Conservation (phyloP, 2,888 invertebrate species). For the Tenthredo scrophulariae region DNA sequence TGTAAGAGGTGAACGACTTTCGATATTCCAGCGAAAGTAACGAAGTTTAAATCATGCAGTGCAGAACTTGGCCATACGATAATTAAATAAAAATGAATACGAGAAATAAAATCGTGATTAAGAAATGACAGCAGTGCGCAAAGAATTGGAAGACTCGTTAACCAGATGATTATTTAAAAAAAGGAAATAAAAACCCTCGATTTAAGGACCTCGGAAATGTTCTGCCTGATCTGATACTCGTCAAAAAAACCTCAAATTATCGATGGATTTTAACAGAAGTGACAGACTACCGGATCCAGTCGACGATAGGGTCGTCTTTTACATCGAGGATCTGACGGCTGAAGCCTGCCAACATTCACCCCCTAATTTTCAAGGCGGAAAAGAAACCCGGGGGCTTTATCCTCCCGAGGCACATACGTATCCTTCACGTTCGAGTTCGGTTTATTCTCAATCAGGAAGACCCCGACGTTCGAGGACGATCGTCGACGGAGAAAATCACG, state of each 20-base stretch:
- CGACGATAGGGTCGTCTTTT: constrained; percentile 70
- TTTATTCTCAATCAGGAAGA: constrained; percentile 61
- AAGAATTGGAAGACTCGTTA: neutral
- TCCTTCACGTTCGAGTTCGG: constrained; percentile 58
- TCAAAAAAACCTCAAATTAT: neutral
- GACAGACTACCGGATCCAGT: constrained; percentile 61
- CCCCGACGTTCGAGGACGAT: constrained; percentile 61
- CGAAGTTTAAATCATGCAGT: neutral
- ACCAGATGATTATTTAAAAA: too few species aligned
- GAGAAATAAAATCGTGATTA: neutral
- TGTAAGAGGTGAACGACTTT: neutral
- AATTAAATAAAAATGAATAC: neutral
- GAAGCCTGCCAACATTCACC: constrained; percentile 55
- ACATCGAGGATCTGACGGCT: constrained; percentile 66
- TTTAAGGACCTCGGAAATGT: constrained; percentile 2
- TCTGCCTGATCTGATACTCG: neutral
- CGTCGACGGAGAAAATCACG: constrained; percentile 54
- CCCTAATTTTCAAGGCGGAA: constrained; percentile 56
- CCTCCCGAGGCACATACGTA: constrained; percentile 52
- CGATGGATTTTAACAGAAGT: constrained; percentile 37
- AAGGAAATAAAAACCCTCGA: neutral
- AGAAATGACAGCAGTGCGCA: neutral
- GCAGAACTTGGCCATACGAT: neutral
- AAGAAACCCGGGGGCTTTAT: constrained; percentile 50
- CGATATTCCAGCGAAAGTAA: neutral